Percentiles rank a stretch among this genome's conserved stretches.
These are phyloP conservation scores for Caenorhabditis sp. DNA, from an alignment of 2,888 invertebrate species.

Conservation along the genomic window DNA sequence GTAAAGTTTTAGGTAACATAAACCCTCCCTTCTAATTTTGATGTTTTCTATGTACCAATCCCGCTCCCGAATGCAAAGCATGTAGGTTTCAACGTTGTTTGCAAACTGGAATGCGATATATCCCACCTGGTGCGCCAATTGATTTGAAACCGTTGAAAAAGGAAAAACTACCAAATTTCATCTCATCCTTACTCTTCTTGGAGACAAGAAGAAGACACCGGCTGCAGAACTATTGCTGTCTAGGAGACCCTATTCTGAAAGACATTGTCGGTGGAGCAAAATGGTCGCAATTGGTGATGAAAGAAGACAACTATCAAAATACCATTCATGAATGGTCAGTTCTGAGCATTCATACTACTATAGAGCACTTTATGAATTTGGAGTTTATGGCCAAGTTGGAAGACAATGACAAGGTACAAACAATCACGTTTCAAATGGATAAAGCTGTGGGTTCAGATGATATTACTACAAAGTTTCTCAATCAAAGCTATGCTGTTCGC, in stretches of 20 bases:
- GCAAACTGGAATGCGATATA: background rate
- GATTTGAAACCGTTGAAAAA: background rate
- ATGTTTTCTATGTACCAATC: background rate
- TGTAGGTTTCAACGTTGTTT: background rate
- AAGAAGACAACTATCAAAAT: background rate
- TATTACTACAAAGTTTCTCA: background rate
- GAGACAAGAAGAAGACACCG: background rate
- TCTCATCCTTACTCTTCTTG: background rate
- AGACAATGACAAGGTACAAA: background rate
- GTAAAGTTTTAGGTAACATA: too few species aligned
- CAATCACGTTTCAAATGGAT: too few species aligned
- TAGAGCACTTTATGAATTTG: background rate
- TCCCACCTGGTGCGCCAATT: background rate
- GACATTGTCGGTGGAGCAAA: background rate
- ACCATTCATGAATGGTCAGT: slow-evolving; percentile 1
- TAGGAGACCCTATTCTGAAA: background rate
- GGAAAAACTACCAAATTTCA: background rate
- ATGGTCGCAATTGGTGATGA: background rate
- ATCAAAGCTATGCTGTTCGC: background rate
- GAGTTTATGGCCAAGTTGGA: background rate
- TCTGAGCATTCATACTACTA: background rate
- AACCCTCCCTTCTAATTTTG: too few species aligned
- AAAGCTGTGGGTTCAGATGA: too few species aligned
- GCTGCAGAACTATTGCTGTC: background rate
- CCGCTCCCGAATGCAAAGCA: background rate